phyloP scores from a whole-genome alignment of 2,888 invertebrate species.

The Oscheius sp. region DNA sequence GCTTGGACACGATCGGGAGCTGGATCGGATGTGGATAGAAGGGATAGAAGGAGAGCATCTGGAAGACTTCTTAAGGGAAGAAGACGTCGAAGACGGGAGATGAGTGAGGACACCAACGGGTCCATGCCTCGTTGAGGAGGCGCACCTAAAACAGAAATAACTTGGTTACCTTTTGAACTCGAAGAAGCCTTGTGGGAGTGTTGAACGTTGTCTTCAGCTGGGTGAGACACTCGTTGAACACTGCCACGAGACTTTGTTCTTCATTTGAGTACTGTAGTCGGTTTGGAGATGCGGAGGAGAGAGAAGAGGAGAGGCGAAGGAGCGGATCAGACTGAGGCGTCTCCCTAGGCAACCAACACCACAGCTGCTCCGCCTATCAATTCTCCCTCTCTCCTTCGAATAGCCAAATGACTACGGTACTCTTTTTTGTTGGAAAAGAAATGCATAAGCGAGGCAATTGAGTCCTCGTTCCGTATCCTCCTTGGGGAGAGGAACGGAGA shows the following conservation, averaged over 20 bases:
- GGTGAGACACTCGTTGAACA: conserved; percentile 21
- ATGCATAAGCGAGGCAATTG: conserved; percentile 8
- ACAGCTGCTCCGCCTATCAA: conserved; percentile 15
- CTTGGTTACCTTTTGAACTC: too few relatives aligned
- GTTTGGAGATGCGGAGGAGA: not conserved
- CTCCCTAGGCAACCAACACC: conserved; percentile 15
- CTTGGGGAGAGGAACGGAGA: not conserved
- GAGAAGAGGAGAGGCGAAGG: not conserved
- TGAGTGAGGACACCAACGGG: conserved; percentile 29
- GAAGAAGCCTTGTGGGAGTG: conserved; percentile 22
- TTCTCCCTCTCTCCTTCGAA: not conserved
- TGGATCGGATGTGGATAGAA: conserved; percentile 59
- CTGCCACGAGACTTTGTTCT: conserved; percentile 14
- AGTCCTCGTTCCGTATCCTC: not conserved
- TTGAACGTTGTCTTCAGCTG: conserved; percentile 18
- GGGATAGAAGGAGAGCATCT: conserved; percentile 56
- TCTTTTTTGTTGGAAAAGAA: not conserved
- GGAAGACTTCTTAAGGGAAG: conserved; percentile 51
- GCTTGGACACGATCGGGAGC: conserved; percentile 57
- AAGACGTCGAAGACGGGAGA: conserved; percentile 53
- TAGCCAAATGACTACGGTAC: not conserved
- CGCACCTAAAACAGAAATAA: conserved; percentile 22
- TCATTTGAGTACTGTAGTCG: not conserved
- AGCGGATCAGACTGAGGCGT: not conserved
- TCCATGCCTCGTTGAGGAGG: conserved; percentile 48